A percentile compares a stretch with the other conserved stretches of the same genome.
Evolutionary conservation across 2,888 invertebrate species (phyloP).

Genomic region (Tineola bisselliella): DNA sequence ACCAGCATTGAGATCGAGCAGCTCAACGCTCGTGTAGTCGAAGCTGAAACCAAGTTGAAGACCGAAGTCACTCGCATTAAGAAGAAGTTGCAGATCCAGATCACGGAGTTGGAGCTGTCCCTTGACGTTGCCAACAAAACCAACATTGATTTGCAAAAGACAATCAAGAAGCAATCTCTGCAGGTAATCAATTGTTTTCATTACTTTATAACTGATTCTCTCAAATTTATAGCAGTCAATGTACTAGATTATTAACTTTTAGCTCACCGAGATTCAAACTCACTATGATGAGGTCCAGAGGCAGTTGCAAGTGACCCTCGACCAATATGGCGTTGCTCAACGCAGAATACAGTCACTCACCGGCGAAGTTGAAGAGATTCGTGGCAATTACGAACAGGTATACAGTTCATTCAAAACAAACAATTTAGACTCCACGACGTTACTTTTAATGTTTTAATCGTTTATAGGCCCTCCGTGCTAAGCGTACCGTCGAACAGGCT

Average conservation of each 20-base stretch:
- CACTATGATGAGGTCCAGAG: constrained; percentile 97
- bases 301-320: constrained; percentile 93
- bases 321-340: constrained; percentile 90
- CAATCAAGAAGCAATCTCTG: constrained; percentile 96
- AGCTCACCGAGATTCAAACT: constrained; percentile 89
- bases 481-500: constrained; percentile 88
- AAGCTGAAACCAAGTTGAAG: constrained; percentile 95
- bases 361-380: constrained; percentile 95
- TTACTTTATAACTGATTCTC: not conserved
- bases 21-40: constrained; percentile 92
- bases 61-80: constrained; percentile 96
- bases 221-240: too few species aligned
- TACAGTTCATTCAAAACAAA: not conserved
- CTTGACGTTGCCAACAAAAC: constrained; percentile 98
- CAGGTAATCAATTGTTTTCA: constrained; percentile 63
- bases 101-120: constrained; percentile 95
- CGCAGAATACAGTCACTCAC: constrained; percentile 91
- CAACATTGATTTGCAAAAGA: constrained; percentile 96
- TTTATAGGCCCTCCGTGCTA: constrained; percentile 84
- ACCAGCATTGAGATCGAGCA: constrained; percentile 98
- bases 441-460: not conserved
- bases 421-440: not conserved
- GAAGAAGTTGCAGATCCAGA: constrained; percentile 98
- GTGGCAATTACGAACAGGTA: constrained; percentile 85
- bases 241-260: not conserved